Base-by-base conservation (phyloP, 2,113 vertebrate genomes). In the Odontophorus gujanensis region DNA sequence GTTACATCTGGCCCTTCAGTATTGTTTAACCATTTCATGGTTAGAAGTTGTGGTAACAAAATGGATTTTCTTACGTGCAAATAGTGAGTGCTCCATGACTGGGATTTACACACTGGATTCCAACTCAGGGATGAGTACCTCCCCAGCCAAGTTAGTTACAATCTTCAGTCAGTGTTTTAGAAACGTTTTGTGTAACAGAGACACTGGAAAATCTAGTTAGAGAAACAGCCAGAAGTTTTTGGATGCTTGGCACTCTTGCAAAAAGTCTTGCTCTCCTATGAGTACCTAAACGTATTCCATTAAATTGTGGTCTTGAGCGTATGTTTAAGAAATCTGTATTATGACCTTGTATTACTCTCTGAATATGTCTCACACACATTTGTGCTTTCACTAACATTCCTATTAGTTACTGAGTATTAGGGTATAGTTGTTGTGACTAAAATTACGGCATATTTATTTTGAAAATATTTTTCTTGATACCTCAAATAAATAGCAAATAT, bases 1-100 rank as follows among this genome's bases (percentile, higher is more conserved):
- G 81, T 89, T 81, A 68, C 72, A 53, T 97, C 77, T 90, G 63
- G 53, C 61, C 65, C 22, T 90, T 93, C 73, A 43, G 24, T 65
- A 36, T 48, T 85, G 85, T 94, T 95, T 96, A 96, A 97, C 95
- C 34, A 50, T 80, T 93, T 93, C 77, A 72, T 94, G 48, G 32
- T 22, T 68, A 72, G 36, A 63, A 78, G 18, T 61, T 82, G 40
- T 81, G 72, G 48, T 55, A 74, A 61, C 22, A 78, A 65, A 73
- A 43, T 0, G 0, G 3, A 43, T 83, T 92, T 89, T 65, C 40
- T 67, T 55, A 24, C 36, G 28, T 71, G 9, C 30, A 71, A 82
- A 20, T 8, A 68, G 9, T 8, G 12, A 32, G 11, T n/a, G 11
- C 7, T 76, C 28, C 1, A 3, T 67, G 22, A 55, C 34, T 89